These are phyloP conservation scores for Diploptera punctata DNA, from an alignment of 2,888 invertebrate genomes.

Conservation along the genomic window DNA sequence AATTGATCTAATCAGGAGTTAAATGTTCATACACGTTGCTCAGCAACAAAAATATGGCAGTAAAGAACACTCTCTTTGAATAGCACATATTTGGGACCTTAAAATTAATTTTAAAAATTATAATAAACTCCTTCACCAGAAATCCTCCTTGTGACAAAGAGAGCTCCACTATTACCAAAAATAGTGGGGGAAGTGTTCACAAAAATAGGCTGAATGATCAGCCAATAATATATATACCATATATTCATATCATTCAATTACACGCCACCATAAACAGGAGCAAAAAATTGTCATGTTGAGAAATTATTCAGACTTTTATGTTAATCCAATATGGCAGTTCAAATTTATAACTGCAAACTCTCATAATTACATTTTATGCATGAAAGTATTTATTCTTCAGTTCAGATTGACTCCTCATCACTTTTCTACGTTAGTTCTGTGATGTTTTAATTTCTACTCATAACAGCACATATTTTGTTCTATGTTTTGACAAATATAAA, in stretches of 20 bases:
- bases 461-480: neutral
- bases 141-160: constrained; percentile 3
- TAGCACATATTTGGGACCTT: neutral
- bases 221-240: neutral
- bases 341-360: neutral
- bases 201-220: neutral
- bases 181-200: neutral
- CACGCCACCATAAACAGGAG: neutral
- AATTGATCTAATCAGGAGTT: too few species aligned
- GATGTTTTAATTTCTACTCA: too few species aligned
- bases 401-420: too few species aligned
- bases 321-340: neutral
- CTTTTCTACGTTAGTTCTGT: too few species aligned
- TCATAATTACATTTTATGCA: neutral
- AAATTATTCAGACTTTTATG: neutral
- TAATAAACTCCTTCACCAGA: neutral
- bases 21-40: neutral
- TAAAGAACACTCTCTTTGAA: neutral
- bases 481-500: neutral
- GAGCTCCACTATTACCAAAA: neutral
- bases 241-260: neutral
- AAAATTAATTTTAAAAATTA: neutral
- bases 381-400: neutral
- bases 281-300: neutral
- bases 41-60: neutral